These are phyloP conservation scores for Hyposoter didymator DNA, from an alignment of 2,888 invertebrate genomes.

Conservation along the genomic window DNA sequence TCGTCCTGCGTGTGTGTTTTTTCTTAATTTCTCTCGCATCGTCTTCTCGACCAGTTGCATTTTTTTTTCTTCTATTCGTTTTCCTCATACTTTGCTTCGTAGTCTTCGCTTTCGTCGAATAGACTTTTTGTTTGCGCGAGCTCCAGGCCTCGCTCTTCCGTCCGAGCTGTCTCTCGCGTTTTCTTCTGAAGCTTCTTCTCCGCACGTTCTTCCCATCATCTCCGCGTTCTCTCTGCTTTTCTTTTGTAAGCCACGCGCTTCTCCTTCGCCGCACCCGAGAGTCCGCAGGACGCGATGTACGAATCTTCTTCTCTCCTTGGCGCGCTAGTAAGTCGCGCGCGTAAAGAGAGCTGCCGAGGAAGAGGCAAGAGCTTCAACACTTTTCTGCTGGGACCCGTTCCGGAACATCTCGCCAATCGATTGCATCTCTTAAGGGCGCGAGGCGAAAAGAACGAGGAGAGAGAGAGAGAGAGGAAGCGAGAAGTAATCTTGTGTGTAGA, in stretches of 20 bases:
- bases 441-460: background rate
- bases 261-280: slow-evolving; percentile 52
- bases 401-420: slow-evolving; percentile 60
- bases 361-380: slow-evolving; percentile 47
- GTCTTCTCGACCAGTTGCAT: background rate
- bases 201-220: slow-evolving; percentile 20
- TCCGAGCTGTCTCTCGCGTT: slow-evolving; percentile 6
- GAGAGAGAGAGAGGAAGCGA: no score
- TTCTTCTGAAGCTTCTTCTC: slow-evolving; percentile 11
- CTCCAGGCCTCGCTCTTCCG: background rate
- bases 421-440: slow-evolving; percentile 44
- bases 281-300: background rate
- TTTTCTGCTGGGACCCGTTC: slow-evolving; percentile 68
- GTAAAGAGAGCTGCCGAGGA: slow-evolving; percentile 30
- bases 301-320: slow-evolving; percentile 5
- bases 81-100: slow-evolving; percentile 14
- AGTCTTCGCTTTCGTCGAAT: slow-evolving; percentile 30
- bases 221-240: slow-evolving; percentile 31
- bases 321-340: slow-evolving; percentile 50
- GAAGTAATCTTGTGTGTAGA: slow-evolving; percentile 26
- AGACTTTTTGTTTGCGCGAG: slow-evolving; percentile 25
- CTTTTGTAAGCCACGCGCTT: slow-evolving; percentile 39
- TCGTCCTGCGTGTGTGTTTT: background rate
- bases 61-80: slow-evolving; percentile 5
- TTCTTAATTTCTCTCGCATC: slow-evolving; percentile 11